Evolutionary conservation across 2,888 invertebrate species (phyloP), one percentile per base, ranked within the genome.

Genomic region (Timema podura): DNA sequence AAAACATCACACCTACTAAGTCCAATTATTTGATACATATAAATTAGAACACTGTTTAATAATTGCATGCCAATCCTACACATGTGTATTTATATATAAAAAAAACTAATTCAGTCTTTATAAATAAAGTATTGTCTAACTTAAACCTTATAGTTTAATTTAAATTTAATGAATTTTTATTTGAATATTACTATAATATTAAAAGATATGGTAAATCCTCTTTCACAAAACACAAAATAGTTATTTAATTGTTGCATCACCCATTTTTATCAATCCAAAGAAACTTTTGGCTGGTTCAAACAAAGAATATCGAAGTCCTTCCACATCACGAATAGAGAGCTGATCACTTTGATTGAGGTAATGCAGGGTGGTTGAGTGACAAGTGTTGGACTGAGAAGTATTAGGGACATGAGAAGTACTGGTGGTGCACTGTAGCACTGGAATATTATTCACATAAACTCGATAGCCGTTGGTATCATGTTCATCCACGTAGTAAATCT

Each of bases 281-380:
- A 92, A 93, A 76, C 92, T 92, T 79, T 92, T 92, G 74, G 91
- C 91, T 1, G 86, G 85, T 76, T 89, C 87, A 82, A 91, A 89
- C 65, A 91, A 81, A 0, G 89, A 88, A 78, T 88, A 89, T 66
- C 89, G 81, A 65, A 87, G 85, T 13, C 88, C 87, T 15, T 87
- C 87, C 1, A 92, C 86, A 77, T 93, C 93, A 68, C 87, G 85
- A 11, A 93, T 81, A 6, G 88, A 86, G 13, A 93, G 81, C 30
- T 82, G 84, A 77, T 93, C 93, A 13, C 88, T 87, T 47, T 85
- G 83, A 61, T 83, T 82, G 9, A 91, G 81, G 79, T 87, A 86
- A 47, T 88, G 83, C 1, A 89, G 86, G 0, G 89, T 86, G 16
- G 89, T 89, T 30, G 91, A 91, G 81, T 87, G 91, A 79, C 91